These are phyloP conservation scores for Drosophila insularis DNA, from an alignment of 1,140 invertebrate genomes.

Conservation along the genomic window DNA sequence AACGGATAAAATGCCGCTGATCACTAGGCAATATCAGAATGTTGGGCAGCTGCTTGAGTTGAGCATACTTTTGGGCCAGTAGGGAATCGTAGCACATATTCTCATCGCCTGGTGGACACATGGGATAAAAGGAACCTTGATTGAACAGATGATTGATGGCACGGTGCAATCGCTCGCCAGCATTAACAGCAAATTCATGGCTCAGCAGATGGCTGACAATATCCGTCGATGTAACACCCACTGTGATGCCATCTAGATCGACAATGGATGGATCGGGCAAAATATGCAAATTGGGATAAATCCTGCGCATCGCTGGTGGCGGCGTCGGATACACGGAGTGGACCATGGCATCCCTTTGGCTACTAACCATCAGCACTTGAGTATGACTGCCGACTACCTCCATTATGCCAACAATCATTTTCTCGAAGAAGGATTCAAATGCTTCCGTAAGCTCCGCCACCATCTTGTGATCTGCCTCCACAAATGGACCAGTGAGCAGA, in stretches of 20 bases:
- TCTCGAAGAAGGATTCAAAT: slow-evolving; percentile 88
- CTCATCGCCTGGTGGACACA: slow-evolving; percentile 88
- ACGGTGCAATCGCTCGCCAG: slow-evolving; percentile 87
- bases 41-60: slow-evolving; percentile 89
- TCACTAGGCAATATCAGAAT: slow-evolving; percentile 92
- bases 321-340: slow-evolving; percentile 92
- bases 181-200: slow-evolving; percentile 87
- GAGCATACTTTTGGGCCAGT: slow-evolving; percentile 87
- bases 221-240: slow-evolving; percentile 92
- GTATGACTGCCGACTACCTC: slow-evolving; percentile 81
- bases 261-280: slow-evolving; percentile 92
- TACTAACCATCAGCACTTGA: slow-evolving; percentile 86
- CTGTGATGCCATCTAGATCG: slow-evolving; percentile 88
- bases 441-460: slow-evolving; percentile 86
- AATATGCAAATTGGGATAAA: slow-evolving; percentile 85
- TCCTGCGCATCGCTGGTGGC: slow-evolving; percentile 84
- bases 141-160: slow-evolving; percentile 89
- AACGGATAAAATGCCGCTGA: slow-evolving; percentile 87
- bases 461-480: slow-evolving; percentile 87
- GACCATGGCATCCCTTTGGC: slow-evolving; percentile 89
- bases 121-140: slow-evolving; percentile 92
- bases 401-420: slow-evolving; percentile 86
- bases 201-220: slow-evolving; percentile 90
- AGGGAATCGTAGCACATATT: slow-evolving; percentile 87
- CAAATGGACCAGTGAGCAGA: slow-evolving; percentile 92